These are phyloP conservation scores for Chloroclystis v-ata DNA, from an alignment of 2,888 invertebrate genomes.

Conservation along the genomic window DNA sequence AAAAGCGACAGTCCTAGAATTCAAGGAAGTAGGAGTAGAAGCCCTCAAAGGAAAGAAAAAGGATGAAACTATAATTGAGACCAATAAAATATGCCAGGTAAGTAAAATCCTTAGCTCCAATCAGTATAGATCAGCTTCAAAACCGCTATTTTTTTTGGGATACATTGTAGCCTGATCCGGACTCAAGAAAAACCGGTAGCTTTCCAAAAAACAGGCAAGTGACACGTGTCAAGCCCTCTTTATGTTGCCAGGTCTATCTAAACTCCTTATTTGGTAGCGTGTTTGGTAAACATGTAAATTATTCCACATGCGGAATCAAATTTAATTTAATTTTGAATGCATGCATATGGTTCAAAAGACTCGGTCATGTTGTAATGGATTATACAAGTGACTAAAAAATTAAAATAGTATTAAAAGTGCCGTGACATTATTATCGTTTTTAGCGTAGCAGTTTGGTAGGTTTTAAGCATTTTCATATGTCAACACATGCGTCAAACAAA, in stretches of 20 bases:
- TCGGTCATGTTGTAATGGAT: too few relatives aligned
- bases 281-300: neutral
- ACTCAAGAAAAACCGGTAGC: slow-evolving; percentile 9
- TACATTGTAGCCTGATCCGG: too few relatives aligned
- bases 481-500: slow-evolving; percentile 8
- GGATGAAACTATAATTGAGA: slow-evolving; percentile 63
- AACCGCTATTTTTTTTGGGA: too few relatives aligned
- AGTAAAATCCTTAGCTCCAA: slow-evolving; percentile 22
- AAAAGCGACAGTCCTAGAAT: slow-evolving; percentile 56
- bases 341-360: too few relatives aligned
- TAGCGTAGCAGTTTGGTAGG: neutral
- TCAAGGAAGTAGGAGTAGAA: slow-evolving; percentile 62
- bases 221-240: slow-evolving; percentile 14
- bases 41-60: slow-evolving; percentile 68
- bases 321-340: neutral
- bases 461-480: neutral
- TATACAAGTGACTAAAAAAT: too few relatives aligned
- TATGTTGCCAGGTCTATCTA: slow-evolving; percentile 2
- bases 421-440: too few relatives aligned
- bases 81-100: slow-evolving; percentile 72
- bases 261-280: slow-evolving; percentile 11
- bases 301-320: neutral
- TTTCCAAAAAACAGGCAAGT: slow-evolving; percentile 6
- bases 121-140: neutral
- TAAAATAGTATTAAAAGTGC: too few relatives aligned